Percentiles rank a stretch among this genome's conserved stretches.
Evolutionary conservation across 2,797 vertebrate species (phyloP).

Genomic region (Ptychadena robeensis): DNA sequence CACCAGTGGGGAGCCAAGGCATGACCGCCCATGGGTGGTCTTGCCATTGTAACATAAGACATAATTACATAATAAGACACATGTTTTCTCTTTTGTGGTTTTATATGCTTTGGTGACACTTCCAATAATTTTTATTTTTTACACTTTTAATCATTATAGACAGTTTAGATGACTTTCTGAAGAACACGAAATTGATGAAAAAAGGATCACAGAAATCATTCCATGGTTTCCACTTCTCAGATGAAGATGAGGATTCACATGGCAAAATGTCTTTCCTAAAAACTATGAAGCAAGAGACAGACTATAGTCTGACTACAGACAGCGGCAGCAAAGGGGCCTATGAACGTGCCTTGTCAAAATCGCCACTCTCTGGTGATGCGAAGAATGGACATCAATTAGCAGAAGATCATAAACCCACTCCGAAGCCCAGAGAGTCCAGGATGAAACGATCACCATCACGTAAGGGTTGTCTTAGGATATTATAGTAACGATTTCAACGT

Average conservation of each 20-base stretch:
- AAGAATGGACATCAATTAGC: constrained; percentile 39
- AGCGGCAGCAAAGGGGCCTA: constrained; percentile 9
- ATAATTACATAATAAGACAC: no score
- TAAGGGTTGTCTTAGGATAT: constrained; percentile 9
- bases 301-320: neutral
- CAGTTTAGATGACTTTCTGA: constrained; percentile 70
- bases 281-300: constrained; percentile 65
- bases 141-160: constrained; percentile 66
- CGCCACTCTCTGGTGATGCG: constrained; percentile 8
- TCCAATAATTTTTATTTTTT: neutral
- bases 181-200: constrained; percentile 62
- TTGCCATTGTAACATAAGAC: no score
- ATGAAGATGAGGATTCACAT: constrained; percentile 71
- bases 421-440: constrained; percentile 67
- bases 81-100: no score
- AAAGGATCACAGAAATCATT: constrained; percentile 64
- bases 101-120: neutral
- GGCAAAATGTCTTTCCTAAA: constrained; percentile 81
- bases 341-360: constrained; percentile 16
- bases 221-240: constrained; percentile 77
- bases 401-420: constrained; percentile 65
- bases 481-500: no score
- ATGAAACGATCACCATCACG: constrained; percentile 46
- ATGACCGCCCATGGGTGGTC: no score
- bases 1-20: no score